A percentile compares a stretch with the other conserved stretches of the same genome.
Evolutionary conservation across 2,113 vertebrate species (phyloP).

Genomic region (Phycodurus eques): DNA sequence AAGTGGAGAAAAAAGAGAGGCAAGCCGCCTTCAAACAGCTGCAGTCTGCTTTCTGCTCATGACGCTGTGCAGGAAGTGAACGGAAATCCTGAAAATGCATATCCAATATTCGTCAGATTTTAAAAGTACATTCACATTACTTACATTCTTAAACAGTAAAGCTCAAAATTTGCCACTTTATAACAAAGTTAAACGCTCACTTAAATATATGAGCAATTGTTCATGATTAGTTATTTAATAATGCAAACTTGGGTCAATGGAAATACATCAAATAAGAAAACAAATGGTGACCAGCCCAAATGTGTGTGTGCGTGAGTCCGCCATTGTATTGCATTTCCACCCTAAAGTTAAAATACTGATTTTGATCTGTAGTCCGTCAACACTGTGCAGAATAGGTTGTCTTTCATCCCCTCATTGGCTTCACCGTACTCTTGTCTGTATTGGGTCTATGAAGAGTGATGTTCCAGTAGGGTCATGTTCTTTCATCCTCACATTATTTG

Average conservation of each 20-base stretch:
- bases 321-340: conserved; percentile 7
- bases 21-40: conserved; percentile 89
- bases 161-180: conserved; percentile 21
- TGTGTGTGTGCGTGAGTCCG: neutral
- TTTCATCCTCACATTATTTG: neutral
- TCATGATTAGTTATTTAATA: neutral
- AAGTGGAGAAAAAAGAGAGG: conserved; percentile 81
- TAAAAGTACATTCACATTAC: conserved; percentile 14
- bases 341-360: neutral
- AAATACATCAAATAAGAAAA: conserved; percentile 7
- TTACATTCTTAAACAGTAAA: conserved; percentile 3
- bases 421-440: neutral
- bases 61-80: conserved; percentile 17
- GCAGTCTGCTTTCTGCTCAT: conserved; percentile 84
- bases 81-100: conserved; percentile 4
- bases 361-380: neutral
- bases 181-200: conserved; percentile 9
- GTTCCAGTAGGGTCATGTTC: neutral
- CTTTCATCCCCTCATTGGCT: neutral
- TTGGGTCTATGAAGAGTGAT: conserved; percentile 10
- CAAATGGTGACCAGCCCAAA: neutral
- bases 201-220: conserved; percentile 9
- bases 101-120: conserved; percentile 7
- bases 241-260: neutral
- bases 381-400: conserved; percentile 1